Base-by-base conservation (phyloP, 2,113 vertebrate species). In the Zosterops lateralis region DNA sequence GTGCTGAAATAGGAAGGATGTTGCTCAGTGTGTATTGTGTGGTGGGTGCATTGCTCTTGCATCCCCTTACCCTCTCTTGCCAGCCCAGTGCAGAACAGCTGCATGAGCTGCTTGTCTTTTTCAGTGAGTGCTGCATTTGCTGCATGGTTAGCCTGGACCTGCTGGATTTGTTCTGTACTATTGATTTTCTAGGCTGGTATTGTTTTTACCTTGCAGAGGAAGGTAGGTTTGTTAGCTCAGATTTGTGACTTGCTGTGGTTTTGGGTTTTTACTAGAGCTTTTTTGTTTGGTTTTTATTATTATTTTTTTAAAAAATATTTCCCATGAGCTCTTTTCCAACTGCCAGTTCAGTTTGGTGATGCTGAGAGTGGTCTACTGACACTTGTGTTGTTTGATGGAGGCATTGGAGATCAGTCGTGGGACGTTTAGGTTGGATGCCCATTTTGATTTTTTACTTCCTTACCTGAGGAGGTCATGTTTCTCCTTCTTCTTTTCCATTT, bases 101-200 rank as follows among this genome's bases (percentile, higher is more conserved):
- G 76, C 4, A 14, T 19, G 47, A 51, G 50, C 61, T 90, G 40
- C 48, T 79, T n/a, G 47, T 54, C 16, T 70, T 28, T 75, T 56
- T 57, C 50, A 60, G 22, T 36, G 84, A 66, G 34, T n/a, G n/a
- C 72, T 71, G 48, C 7, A 20, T 90, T n/a, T 91, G 89, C 22
- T 90, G 70, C 44, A 2, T 16, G 9, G 32, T 57, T 28, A 12
- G 13, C 31, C 68, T 44, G 44, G 72, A 78, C 72, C 85, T 92
- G 54, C 84, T 87, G 87, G n/a, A 45, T 95, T 96, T 93, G 64
- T 95, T 87, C 32, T 92, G 60, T 29, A 3, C n/a, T 89, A 29
- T 24, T 40, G 78, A 24, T 74, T 86, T 71, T 84, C 66, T 93
- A n/a, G 68, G 47, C 50, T 83, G 95, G 28, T 1, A 2, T 25